phyloP scores from a whole-genome alignment of 2,797 vertebrate genomes.

The Mormyrus proboscirostris region DNA sequence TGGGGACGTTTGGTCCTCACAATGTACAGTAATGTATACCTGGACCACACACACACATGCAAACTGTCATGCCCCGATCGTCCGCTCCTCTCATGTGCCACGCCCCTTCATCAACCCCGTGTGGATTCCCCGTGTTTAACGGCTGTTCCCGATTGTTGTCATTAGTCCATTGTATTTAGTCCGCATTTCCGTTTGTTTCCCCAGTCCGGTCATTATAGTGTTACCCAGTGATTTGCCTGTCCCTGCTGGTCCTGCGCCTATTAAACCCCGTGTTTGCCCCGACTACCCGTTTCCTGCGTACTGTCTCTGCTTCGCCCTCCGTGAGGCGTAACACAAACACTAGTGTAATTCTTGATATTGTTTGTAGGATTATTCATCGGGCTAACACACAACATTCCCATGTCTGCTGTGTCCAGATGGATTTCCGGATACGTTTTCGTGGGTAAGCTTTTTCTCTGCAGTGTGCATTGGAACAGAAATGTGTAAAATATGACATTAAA shows the following conservation, averaged over 20 bases:
- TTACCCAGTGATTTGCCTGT: no score
- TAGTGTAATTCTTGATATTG: background rate
- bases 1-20: background rate
- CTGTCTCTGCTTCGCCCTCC: no score
- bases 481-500: background rate
- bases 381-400: slow-evolving; percentile 43
- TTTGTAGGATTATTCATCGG: slow-evolving; percentile 51
- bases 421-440: slow-evolving; percentile 43
- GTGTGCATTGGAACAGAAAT: background rate
- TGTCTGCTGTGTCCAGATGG: slow-evolving; percentile 44
- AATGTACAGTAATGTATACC: background rate
- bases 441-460: slow-evolving; percentile 42
- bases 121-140: no score
- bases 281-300: no score
- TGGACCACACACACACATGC: background rate
- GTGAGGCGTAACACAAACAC: background rate
- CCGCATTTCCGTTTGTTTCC: no score
- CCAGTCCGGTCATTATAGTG: no score
- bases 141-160: no score
- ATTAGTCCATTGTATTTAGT: no score
- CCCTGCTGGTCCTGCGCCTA: no score
- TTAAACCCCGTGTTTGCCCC: no score
- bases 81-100: no score
- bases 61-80: background rate
- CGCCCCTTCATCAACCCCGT: no score